These are phyloP conservation scores for Clarias pachynema DNA, from an alignment of 2,797 vertebrate species.

Conservation along the genomic window DNA sequence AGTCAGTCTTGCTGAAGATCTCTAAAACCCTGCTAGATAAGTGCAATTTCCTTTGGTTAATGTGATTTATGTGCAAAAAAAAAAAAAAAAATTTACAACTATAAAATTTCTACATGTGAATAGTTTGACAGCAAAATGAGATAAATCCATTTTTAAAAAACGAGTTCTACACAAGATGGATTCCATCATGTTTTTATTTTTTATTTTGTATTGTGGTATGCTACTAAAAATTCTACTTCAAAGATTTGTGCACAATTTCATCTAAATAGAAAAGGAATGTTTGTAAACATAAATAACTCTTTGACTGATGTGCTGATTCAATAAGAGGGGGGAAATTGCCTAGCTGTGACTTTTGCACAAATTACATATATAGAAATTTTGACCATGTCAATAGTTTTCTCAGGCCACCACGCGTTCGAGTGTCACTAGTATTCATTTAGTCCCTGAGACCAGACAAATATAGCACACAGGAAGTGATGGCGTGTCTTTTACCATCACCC, in stretches of 20 bases:
- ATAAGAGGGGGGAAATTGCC: not conserved
- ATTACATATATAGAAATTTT: not conserved
- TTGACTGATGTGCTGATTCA: not conserved
- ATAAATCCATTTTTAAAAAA: no score
- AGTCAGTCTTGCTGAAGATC: not conserved
- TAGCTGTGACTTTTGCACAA: not conserved
- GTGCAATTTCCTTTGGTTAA: constrained; percentile 6
- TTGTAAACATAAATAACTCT: not conserved
- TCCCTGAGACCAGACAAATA: not conserved
- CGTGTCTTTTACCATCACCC: not conserved
- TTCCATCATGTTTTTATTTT: not conserved
- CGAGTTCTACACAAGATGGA: not conserved
- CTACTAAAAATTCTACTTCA: not conserved
- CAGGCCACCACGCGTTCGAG: no score
- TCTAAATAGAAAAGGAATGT: not conserved
- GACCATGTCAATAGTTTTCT: not conserved
- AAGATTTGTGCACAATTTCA: not conserved
- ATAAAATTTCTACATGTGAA: not conserved
- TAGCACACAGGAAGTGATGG: not conserved
- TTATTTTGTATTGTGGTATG: not conserved
- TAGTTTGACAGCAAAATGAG: no score
- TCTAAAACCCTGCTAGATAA: not conserved
- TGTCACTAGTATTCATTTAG: not conserved
- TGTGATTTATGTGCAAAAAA: not conserved
- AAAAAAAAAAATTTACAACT: no score